phyloP scores from a whole-genome alignment of 2,113 vertebrate species.

The Physeter macrocephalus region DNA sequence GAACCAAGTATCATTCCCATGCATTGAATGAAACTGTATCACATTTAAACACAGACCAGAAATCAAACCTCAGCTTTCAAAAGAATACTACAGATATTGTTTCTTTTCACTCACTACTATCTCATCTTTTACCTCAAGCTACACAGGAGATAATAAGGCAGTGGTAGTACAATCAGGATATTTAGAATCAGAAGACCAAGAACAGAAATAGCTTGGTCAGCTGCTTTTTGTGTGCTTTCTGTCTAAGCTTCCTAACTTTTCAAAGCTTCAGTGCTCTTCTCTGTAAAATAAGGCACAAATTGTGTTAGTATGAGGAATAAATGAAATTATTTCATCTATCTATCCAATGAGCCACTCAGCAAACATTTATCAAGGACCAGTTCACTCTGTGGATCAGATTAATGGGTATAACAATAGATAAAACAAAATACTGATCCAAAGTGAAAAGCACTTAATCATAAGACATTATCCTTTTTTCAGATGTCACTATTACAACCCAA shows the following conservation, averaged over 20 bases:
- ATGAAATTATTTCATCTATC: neutral
- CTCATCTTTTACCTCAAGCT: neutral
- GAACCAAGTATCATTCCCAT: neutral
- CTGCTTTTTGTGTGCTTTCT: neutral
- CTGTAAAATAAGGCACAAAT: neutral
- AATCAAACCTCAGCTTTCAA: neutral
- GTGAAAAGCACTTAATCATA: neutral
- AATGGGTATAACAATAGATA: neutral
- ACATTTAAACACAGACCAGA: neutral
- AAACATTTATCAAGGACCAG: neutral
- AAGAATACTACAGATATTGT: neutral
- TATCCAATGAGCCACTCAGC: neutral
- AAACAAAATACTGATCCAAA: neutral
- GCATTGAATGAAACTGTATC: neutral
- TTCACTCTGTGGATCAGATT: neutral
- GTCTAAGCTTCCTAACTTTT: neutral
- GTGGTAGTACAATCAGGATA: neutral
- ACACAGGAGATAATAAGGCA: neutral
- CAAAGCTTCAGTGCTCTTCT: neutral
- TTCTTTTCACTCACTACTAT: neutral
- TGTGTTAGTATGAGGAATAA: neutral
- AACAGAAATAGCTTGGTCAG: neutral
- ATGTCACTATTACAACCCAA: neutral
- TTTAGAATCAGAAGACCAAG: neutral
- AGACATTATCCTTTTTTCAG: neutral